A percentile compares a stretch with the other conserved stretches of the same genome.
Conservation (phyloP, 2,888 invertebrate genomes). For the Pelosia muscerda region DNA sequence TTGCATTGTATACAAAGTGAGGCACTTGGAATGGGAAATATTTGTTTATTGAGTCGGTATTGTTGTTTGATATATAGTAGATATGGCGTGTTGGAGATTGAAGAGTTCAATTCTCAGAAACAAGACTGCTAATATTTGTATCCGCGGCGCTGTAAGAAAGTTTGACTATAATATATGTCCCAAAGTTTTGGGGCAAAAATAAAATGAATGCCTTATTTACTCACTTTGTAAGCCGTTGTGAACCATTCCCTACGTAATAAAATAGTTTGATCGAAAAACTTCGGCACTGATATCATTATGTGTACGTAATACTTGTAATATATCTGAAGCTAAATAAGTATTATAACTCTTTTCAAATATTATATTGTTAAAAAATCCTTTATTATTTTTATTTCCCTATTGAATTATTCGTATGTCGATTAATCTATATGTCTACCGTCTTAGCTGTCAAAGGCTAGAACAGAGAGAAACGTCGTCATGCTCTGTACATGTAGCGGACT, state of each 20-base stretch:
- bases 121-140: too few relatives aligned
- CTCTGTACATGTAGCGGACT: not conserved
- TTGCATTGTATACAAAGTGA: not conserved
- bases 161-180: not conserved
- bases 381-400: not conserved
- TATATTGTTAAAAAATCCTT: not conserved
- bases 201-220: conserved; percentile 9
- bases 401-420: not conserved
- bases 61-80: not conserved
- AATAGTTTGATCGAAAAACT: conserved; percentile 22
- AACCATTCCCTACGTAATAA: conserved; percentile 1
- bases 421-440: not conserved
- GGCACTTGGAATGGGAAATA: not conserved
- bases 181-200: conserved; percentile 1
- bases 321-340: not conserved
- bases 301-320: not conserved
- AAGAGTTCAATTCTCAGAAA: not conserved
- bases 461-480: conserved; percentile 3
- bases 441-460: not conserved
- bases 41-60: not conserved
- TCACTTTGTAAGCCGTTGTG: conserved; percentile 10
- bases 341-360: not conserved
- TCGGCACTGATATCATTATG: conserved; percentile 9
- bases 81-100: not conserved
- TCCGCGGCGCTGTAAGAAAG: not conserved